Evolutionary conservation across 2,113 vertebrate species (phyloP).

Genomic region (Nesogale talazaci): DNA sequence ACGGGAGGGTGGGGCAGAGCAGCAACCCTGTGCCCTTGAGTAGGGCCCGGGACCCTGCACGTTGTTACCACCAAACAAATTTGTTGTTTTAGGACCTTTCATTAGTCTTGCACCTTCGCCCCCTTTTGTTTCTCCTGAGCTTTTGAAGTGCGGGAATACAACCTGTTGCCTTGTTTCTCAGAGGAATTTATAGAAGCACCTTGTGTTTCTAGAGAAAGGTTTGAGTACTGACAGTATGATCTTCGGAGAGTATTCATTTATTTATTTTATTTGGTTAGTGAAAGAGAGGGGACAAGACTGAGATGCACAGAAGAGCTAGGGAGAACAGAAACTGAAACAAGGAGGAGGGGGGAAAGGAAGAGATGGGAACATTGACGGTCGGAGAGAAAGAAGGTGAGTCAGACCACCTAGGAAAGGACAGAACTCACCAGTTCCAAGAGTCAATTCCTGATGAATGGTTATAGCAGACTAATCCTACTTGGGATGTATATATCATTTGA

Average conservation of each 20-base stretch:
- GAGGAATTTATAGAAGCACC: background rate
- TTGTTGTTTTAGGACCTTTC: background rate
- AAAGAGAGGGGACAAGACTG: background rate
- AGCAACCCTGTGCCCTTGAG: background rate
- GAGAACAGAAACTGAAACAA: background rate
- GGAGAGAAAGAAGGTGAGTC: background rate
- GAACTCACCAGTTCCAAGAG: background rate
- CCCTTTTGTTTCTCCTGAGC: no score
- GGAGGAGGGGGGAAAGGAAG: background rate
- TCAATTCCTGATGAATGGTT: background rate
- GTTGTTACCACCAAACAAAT: background rate
- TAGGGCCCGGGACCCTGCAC: background rate
- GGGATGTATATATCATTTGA: conserved; percentile 8
- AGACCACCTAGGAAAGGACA: background rate
- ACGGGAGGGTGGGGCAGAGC: background rate
- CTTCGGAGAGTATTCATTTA: background rate
- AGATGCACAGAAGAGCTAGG: background rate
- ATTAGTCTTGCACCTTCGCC: background rate
- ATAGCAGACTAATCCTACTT: conserved; percentile 22
- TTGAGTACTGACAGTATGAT: conserved; percentile 2
- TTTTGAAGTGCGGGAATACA: background rate
- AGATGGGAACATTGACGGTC: background rate
- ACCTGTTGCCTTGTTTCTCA: background rate
- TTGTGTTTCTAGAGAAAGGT: background rate
- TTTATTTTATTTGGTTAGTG: conserved; percentile 32